Base-by-base conservation (phyloP, 2,113 vertebrate species). In the Mohoua ochrocephala region DNA sequence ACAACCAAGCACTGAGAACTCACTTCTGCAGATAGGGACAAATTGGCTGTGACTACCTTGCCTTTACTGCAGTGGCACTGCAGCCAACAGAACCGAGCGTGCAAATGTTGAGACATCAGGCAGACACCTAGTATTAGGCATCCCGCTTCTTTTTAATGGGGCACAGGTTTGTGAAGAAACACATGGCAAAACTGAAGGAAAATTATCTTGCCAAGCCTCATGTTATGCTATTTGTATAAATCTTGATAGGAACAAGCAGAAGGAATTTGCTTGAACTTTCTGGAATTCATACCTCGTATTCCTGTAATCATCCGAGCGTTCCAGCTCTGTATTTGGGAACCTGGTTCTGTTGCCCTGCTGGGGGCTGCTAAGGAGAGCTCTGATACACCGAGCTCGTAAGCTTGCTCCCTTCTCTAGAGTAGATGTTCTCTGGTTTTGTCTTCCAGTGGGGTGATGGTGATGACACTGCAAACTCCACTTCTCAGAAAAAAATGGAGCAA, bases 21-120 rank as follows among this genome's bases (percentile, higher is more conserved):
- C 86, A 78, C 21, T 94, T 77, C 83, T 96, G 93, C 79, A 88
- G 83, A 89, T 61, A 84, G 0, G 0, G 86, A 91, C 73, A 89
- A 84, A 93, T 86, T 96, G 91, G 95, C 86, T 92, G 57, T 31
- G 83, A 89, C 85, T 93, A 57, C 59, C 8, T 56, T 93, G 68
- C 50, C 77, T 87, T 91, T 78, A 94, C 92, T 93, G 96, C 96
- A 95, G 92, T 57, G 90, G 73, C 88, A 93, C 92, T 97, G 96
- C 92, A 95, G 93, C 93, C 96, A 95, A 73, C 65, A 91, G 64
- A 93, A 87, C 83, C 61, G 81, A 2, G 79, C 61, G 31, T 52
- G 61, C 74, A 87, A 91, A 64, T 56, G 19, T 50, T 82, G 49
- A 95, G 91, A 89, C 86, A 95, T 65, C 76, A 60, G 73, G 33